Evolutionary conservation across 2,888 invertebrate genomes (phyloP).

Genomic region (Zele albiditarsus): DNA sequence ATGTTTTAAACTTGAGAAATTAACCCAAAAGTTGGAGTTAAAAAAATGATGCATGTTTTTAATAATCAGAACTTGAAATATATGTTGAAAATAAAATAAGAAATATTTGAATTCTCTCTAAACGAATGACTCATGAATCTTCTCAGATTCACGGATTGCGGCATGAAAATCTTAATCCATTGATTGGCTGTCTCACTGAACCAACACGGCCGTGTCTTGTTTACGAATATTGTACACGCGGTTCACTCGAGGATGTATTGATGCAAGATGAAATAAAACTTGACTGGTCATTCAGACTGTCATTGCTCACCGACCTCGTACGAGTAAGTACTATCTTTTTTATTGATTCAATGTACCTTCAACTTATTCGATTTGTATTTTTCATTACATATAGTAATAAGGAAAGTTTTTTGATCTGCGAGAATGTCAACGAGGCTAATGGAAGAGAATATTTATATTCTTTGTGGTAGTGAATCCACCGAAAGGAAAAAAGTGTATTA

Average conservation of each 20-base stretch:
- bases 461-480: too few relatives aligned
- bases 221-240: conserved; percentile 90
- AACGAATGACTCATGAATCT: neutral
- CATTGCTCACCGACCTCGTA: conserved; percentile 93
- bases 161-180: conserved; percentile 92
- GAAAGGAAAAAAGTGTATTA: too few relatives aligned
- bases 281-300: conserved; percentile 96
- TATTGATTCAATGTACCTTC: neutral
- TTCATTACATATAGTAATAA: neutral
- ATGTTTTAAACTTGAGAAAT: too few relatives aligned
- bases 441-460: too few relatives aligned
- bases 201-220: conserved; percentile 86
- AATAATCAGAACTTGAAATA: too few relatives aligned
- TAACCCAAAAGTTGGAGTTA: too few relatives aligned
- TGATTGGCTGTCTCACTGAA: conserved; percentile 90
- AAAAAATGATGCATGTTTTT: too few relatives aligned
- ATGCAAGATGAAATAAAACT: conserved; percentile 92
- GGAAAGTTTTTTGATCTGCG: too few relatives aligned
- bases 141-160: conserved; percentile 85
- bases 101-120: too few relatives aligned
- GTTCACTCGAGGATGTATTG: conserved; percentile 90
- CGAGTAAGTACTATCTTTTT: conserved; percentile 75
- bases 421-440: too few relatives aligned
- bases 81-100: too few relatives aligned
- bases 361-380: neutral